Conservation (phyloP, 2,888 invertebrate species). For the Pteria penguin region DNA sequence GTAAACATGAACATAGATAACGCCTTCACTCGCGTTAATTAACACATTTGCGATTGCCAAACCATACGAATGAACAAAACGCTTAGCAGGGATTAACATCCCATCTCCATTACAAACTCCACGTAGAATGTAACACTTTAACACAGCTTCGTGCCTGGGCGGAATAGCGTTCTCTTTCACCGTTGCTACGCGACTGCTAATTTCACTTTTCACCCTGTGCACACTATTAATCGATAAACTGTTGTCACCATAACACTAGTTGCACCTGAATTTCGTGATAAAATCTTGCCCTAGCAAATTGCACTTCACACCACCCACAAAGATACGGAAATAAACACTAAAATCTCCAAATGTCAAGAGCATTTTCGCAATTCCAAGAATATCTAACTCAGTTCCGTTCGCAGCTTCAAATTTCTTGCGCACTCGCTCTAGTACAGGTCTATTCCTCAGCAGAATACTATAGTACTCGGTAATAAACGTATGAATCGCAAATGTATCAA, state of each 20-base stretch:
- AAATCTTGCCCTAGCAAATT: conserved; percentile 22
- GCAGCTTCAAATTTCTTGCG: conserved; percentile 9
- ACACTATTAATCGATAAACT: background rate
- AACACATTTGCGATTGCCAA: no score
- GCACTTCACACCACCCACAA: conserved; percentile 15
- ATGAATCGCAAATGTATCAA: conserved; percentile 5
- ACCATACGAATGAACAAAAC: no score
- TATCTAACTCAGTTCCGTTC: background rate
- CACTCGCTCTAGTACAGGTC: conserved; percentile 8
- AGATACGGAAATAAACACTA: background rate
- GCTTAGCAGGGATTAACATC: no score
- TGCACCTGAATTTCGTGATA: conserved; percentile 9
- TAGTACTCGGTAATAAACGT: conserved; percentile 9
- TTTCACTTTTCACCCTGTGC: background rate
- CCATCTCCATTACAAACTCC: no score
- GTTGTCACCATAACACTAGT: background rate
- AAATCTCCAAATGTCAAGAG: conserved; percentile 12
- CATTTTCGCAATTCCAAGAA: conserved; percentile 9
- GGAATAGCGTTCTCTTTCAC: conserved; percentile 12
- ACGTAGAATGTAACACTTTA: no score
- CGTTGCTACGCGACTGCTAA: background rate
- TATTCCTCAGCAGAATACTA: conserved; percentile 6
- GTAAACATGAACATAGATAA: no score
- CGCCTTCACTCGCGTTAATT: no score
- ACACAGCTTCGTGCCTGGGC: background rate